These are phyloP conservation scores for Penaeus japonicus DNA, from an alignment of 1,140 invertebrate species.

Conservation along the genomic window DNA sequence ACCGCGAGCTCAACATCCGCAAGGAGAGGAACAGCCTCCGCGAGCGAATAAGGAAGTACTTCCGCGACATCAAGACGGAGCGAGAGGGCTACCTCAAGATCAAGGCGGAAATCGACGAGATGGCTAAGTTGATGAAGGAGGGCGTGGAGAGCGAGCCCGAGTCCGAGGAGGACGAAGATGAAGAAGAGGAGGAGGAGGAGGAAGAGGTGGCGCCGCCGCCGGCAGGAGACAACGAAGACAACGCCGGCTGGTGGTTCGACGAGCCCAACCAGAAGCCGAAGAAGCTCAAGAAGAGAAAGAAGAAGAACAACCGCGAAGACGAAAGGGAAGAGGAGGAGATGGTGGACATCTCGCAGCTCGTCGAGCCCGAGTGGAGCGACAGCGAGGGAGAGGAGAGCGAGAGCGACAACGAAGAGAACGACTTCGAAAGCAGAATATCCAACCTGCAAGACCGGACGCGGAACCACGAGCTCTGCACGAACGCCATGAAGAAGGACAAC, in stretches of 20 bases:
- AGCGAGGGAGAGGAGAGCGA: background rate
- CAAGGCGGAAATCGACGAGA: constrained; percentile 54
- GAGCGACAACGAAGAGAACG: background rate
- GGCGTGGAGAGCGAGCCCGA: constrained; percentile 17
- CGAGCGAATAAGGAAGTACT: constrained; percentile 56
- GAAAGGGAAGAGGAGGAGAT: constrained; percentile 25
- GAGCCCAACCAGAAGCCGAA: constrained; percentile 53
- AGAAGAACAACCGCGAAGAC: constrained; percentile 39
- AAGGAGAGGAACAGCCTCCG: constrained; percentile 47
- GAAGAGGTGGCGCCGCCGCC: constrained; percentile 37
- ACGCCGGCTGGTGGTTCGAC: constrained; percentile 47
- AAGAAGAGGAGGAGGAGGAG: constrained; percentile 37
- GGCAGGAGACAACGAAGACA: constrained; percentile 48
- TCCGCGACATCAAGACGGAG: constrained; percentile 42
- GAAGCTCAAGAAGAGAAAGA: constrained; percentile 56
- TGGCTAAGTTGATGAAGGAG: constrained; percentile 41
- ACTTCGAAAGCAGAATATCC: background rate
- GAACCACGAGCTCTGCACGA: background rate
- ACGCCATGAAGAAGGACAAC: background rate
- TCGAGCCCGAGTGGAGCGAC: background rate
- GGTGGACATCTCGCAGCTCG: background rate
- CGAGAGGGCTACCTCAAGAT: constrained; percentile 49
- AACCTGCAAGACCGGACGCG: too few relatives aligned
- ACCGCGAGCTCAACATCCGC: constrained; percentile 44
- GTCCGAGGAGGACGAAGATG: background rate